These are phyloP conservation scores for Australoheros facetus DNA, from an alignment of 2,797 vertebrate genomes.

Conservation along the genomic window DNA sequence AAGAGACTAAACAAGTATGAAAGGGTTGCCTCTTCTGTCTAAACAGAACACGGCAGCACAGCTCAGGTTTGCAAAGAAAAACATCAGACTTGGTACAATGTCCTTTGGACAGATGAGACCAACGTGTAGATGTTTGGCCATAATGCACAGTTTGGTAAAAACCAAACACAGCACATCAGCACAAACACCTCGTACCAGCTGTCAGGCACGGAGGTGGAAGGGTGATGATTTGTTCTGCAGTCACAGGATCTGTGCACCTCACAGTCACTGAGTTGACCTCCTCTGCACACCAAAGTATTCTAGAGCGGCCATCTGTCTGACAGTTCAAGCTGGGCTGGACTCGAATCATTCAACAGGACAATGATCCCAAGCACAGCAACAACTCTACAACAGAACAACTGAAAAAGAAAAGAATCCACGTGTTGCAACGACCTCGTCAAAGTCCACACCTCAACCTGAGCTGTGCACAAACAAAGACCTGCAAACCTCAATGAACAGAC, in stretches of 20 bases:
- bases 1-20: no score
- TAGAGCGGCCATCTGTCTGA: no score
- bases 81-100: not conserved
- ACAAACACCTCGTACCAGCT: rapidly evolving
- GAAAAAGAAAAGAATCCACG: no score
- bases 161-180: not conserved
- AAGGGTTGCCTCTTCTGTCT: not conserved
- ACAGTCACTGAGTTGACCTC: no score
- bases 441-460: not conserved
- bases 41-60: not conserved
- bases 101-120: not conserved
- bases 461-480: no score
- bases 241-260: not conserved
- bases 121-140: not conserved
- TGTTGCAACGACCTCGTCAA: not conserved
- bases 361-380: no score
- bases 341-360: no score
- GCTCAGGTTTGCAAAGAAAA: not conserved
- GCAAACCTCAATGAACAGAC: no score
- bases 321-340: no score
- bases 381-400: no score
- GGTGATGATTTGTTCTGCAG: not conserved
- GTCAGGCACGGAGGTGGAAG: not conserved
- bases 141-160: not conserved
- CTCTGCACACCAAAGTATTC: no score